Evolutionary conservation across 2,888 invertebrate species (phyloP), one percentile per base, ranked within the genome.

Genomic region (Mallateleia sp.): DNA sequence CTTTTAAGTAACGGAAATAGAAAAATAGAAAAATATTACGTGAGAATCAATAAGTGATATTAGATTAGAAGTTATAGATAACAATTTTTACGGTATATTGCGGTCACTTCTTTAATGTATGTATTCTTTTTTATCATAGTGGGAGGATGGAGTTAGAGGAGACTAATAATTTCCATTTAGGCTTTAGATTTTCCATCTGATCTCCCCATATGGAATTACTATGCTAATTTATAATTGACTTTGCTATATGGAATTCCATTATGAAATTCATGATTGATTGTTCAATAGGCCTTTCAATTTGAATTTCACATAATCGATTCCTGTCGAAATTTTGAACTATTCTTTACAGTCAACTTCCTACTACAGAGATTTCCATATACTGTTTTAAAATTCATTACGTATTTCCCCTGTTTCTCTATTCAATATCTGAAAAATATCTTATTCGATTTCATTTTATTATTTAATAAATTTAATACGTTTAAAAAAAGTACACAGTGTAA

Each of bases 221-320:
- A n/a, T 45, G 45, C 45, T 45, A 45, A 15, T 45, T 45, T 45
- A 2, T 18, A 45, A 45, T 45, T 45, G 15, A 45, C 45, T 45
- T 45, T 15, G 18, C 45, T 45, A n/a, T 45, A 45, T 45, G 45
- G 18, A 45, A 45, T 45, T 45, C 18, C 15, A 45, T 45, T 18
- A 45, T 18, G 45, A 45, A 45, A 15, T 45, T 45, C 18, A n/a
- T 45, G 45, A 45, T 45, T 45, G 45, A n/a, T 45, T 45, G 18
- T 45, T 45, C 45, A 45, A 45, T 45, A n/a, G 45, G n/a, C 45
- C 18, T 45, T 45, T 45, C 45, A 45, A 45, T n/a, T 45, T 45
- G 11, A 45, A n/a, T n/a, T 45, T 45, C 45, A 45, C 7, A 45
- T 18, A 45, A 45, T 45, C 45, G 45, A 45, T 45, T n/a, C n/a